Base-by-base conservation (phyloP, 2,113 vertebrate genomes). In the Todiramphus saurophagus region DNA sequence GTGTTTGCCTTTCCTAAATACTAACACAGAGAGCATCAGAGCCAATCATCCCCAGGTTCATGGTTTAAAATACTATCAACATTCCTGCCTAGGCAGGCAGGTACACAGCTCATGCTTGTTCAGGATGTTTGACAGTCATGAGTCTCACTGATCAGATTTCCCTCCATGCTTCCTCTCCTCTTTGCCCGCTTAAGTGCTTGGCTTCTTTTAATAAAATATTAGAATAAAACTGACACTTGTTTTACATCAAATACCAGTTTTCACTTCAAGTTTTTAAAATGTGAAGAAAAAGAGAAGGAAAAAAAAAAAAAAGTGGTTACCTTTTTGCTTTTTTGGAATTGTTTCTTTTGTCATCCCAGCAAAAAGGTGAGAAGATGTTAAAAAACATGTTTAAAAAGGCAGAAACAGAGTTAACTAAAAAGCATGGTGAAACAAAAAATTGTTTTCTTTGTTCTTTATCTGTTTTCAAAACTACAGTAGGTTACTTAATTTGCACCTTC, bases 171-270 rank as follows among this genome's bases (percentile, higher is more conserved):
- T 88, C n/a, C 25, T 39, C 23, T 91, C 28, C 84, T 72, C 35
- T 76, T 78, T 69, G 59, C 11, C 37, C 25, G 50, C 10, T 64
- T 21, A 79, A 35, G 53, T 58, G 24, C 79, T 96, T 77, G 30
- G 41, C 95, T 96, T 94, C 82, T 83, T 78, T 73, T 62, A 23
- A 58, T 86, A 91, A 94, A 86, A 72, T 87, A 60, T 67, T 27
- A 81, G 20, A 74, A 14, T 78, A 68, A 83, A 73, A n/a, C 41
- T 74, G 68, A 78, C 93, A 89, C 90, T 94, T 89, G 50, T 90
- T 96, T 94, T 76, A 59, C 64, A 89, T 90, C 60, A 89, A 83
- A 44, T 37, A 51, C 37, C 13, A 63, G n/a, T 70, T 94, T 92
- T 81, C 51, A 56, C 37, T 72, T 89, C 9, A 86, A 74, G 21